phyloP scores from a whole-genome alignment of 2,888 invertebrate genomes.

The Heliconius aoede region DNA sequence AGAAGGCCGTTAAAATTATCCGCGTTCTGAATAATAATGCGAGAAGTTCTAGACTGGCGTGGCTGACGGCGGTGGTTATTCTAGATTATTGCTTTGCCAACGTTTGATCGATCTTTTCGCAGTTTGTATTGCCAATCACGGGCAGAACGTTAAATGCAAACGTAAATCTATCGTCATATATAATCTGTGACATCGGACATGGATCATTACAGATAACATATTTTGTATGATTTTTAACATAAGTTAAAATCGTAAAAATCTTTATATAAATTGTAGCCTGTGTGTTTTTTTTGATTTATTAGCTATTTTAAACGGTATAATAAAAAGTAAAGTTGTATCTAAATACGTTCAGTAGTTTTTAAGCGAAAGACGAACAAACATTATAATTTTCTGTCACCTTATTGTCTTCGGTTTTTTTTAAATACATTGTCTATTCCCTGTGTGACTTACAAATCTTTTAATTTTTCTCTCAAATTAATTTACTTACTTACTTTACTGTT shows the following conservation, averaged over 20 bases:
- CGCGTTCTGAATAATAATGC: conserved; percentile 58
- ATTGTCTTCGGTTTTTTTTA: neutral
- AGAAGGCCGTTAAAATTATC: conserved; percentile 63
- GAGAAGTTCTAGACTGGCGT: conserved; percentile 8
- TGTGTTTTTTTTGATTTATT: too few relatives aligned
- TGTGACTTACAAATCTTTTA: neutral
- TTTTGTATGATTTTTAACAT: too few relatives aligned
- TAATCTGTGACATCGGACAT: neutral
- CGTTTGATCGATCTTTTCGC: conserved; percentile 3
- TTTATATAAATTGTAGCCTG: too few relatives aligned
- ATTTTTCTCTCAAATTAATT: neutral
- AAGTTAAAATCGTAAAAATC: too few relatives aligned
- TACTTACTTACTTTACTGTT: too few relatives aligned
- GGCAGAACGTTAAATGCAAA: neutral
- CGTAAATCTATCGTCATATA: neutral
- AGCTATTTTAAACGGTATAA: too few relatives aligned
- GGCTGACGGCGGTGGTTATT: neutral
- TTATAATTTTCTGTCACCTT: neutral
- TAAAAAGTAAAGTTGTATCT: too few relatives aligned
- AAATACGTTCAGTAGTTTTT: too few relatives aligned
- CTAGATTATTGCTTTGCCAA: neutral
- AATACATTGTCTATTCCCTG: neutral
- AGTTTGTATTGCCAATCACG: neutral
- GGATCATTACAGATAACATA: too few relatives aligned
- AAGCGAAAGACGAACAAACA: too few relatives aligned